A percentile compares a stretch with the other conserved stretches of the same genome.
These are phyloP conservation scores for Sebastes matsubarae DNA, from an alignment of 2,797 vertebrate genomes.

Conservation along the genomic window DNA sequence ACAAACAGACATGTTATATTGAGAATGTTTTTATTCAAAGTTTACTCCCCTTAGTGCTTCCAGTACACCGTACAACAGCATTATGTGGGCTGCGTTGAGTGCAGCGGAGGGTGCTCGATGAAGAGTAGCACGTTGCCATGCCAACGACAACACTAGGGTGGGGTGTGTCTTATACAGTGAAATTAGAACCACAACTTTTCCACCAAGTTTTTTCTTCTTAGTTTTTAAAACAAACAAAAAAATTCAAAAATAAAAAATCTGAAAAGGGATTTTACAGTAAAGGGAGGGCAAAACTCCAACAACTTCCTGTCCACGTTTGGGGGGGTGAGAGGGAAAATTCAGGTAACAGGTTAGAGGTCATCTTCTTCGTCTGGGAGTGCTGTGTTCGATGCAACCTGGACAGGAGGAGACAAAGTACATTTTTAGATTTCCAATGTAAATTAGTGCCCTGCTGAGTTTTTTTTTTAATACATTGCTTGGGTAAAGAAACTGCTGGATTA, in stretches of 20 bases:
- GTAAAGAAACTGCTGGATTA: not conserved
- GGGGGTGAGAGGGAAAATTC: conserved; percentile 18
- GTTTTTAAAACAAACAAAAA: conserved; percentile 81
- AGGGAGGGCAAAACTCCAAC: conserved; percentile 57
- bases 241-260: conserved; percentile 85
- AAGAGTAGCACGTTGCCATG: conserved; percentile 74
- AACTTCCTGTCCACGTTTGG: conserved; percentile 66
- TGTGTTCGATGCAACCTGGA: conserved; percentile 84
- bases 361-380: conserved; percentile 89
- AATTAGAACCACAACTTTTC: conserved; percentile 79
- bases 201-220: conserved; percentile 68
- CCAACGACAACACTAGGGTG: conserved; percentile 74
- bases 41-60: conserved; percentile 81
- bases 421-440: not conserved
- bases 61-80: conserved; percentile 78
- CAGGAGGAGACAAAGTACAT: not conserved
- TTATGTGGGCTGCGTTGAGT: conserved; percentile 72
- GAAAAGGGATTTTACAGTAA: conserved; percentile 84
- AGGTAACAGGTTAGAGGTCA: conserved; percentile 85
- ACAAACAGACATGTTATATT: conserved; percentile 59
- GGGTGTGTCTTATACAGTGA: conserved; percentile 80
- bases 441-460: too few relatives aligned
- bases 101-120: conserved; percentile 70
- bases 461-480: too few relatives aligned
- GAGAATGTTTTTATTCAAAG: conserved; percentile 89